A percentile compares a stretch with the other conserved stretches of the same genome.
phyloP scores from a whole-genome alignment of 2,113 vertebrate genomes.

The Brachirus orientalis region DNA sequence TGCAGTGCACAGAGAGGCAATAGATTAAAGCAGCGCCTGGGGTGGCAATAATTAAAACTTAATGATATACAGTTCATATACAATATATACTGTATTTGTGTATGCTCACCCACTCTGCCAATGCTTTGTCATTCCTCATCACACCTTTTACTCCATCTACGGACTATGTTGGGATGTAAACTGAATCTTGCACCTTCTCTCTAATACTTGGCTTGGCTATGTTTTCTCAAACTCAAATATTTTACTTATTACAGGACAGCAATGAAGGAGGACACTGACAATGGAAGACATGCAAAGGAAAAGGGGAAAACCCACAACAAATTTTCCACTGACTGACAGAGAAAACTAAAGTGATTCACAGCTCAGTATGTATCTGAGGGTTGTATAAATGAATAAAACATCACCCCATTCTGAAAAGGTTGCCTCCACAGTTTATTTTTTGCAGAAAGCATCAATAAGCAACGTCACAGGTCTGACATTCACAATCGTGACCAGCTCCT shows the following conservation, averaged over 20 bases:
- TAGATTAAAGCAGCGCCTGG: slow-evolving; percentile 42
- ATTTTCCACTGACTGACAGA: slow-evolving; percentile 27
- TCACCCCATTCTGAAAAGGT: slow-evolving; percentile 41
- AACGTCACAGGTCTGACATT: slow-evolving; percentile 28
- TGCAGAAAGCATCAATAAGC: slow-evolving; percentile 19
- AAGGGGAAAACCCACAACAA: background rate
- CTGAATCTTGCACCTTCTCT: slow-evolving; percentile 29
- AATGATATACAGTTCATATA: slow-evolving; percentile 45
- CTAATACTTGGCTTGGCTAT: slow-evolving; percentile 16
- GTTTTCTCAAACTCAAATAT: slow-evolving; percentile 43
- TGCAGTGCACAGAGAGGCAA: slow-evolving; percentile 30
- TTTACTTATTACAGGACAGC: slow-evolving; percentile 53
- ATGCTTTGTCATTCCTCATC: slow-evolving; percentile 21
- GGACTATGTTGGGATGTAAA: slow-evolving; percentile 55
- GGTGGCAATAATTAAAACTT: slow-evolving; percentile 39
- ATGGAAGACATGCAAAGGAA: background rate
- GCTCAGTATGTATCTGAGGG: background rate
- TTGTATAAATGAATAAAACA: slow-evolving; percentile 63
- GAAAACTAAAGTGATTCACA: slow-evolving; percentile 2
- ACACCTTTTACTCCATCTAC: slow-evolving; percentile 33
- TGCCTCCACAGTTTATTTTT: slow-evolving; percentile 38
- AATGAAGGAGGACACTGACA: background rate
- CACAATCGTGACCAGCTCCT: slow-evolving; percentile 17
- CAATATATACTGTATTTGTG: slow-evolving; percentile 5
- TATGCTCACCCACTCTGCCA: slow-evolving; percentile 34